These are phyloP conservation scores for Dryocosmus kuriphilus DNA, from an alignment of 2,888 invertebrate species.

Conservation along the genomic window DNA sequence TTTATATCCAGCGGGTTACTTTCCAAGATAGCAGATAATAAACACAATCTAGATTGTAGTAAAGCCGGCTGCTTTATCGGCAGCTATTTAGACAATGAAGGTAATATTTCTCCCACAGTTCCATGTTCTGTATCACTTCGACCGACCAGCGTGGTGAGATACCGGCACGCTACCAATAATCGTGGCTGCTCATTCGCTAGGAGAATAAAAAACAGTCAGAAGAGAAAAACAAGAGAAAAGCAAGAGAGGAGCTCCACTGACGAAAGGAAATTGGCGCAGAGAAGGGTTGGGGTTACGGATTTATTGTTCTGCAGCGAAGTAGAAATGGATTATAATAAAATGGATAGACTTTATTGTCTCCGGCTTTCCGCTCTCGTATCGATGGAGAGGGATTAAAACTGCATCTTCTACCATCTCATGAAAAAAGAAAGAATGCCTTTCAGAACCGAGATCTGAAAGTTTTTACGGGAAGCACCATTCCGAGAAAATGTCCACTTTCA, in stretches of 20 bases:
- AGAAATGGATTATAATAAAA: slow-evolving; percentile 63
- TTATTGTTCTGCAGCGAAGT: slow-evolving; percentile 62
- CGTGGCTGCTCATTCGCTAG: slow-evolving; percentile 47
- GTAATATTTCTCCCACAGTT: slow-evolving; percentile 73
- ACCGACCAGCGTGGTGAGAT: slow-evolving; percentile 57
- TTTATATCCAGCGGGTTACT: slow-evolving; percentile 46
- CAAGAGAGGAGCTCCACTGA: slow-evolving; percentile 43
- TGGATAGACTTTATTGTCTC: slow-evolving; percentile 58
- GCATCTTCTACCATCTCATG: slow-evolving; percentile 26
- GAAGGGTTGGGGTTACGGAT: slow-evolving; percentile 59
- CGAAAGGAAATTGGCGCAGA: slow-evolving; percentile 46
- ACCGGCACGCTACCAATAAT: slow-evolving; percentile 66
- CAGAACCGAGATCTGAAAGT: slow-evolving; percentile 32
- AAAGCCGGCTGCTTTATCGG: slow-evolving; percentile 74
- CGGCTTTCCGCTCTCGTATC: slow-evolving; percentile 46
- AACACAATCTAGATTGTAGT: slow-evolving; percentile 73
- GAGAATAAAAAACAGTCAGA: slow-evolving; percentile 43
- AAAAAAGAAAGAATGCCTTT: slow-evolving; percentile 23
- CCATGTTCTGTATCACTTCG: slow-evolving; percentile 68
- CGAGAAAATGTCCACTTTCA: slow-evolving; percentile 36
- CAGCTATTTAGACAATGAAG: slow-evolving; percentile 75
- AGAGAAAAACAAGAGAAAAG: slow-evolving; percentile 46
- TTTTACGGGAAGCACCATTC: slow-evolving; percentile 30
- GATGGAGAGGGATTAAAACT: slow-evolving; percentile 40
- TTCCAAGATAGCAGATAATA: slow-evolving; percentile 69